Conservation (phyloP, 1,140 invertebrate genomes). For the Bombus waltoni region DNA sequence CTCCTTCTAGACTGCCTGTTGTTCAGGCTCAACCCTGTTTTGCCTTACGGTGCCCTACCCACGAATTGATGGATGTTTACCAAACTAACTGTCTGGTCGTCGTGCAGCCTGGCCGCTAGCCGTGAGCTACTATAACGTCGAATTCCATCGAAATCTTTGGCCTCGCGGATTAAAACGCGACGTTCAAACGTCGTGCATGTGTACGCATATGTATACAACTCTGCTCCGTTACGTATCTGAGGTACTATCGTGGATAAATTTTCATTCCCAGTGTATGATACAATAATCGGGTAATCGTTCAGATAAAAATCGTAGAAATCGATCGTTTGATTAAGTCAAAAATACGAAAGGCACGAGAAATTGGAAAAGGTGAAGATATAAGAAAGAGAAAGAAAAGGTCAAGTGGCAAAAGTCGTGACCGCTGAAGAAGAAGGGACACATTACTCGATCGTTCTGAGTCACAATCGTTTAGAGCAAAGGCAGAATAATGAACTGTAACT, state of each 20-base stretch:
- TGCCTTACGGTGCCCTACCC: constrained; percentile 59
- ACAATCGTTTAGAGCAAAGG: not conserved
- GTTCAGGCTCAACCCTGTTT: constrained; percentile 52
- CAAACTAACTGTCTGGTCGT: constrained; percentile 69
- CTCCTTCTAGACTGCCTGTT: constrained; percentile 66
- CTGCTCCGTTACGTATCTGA: not conserved
- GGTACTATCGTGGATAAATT: too few relatives aligned
- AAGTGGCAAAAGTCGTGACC: too few relatives aligned
- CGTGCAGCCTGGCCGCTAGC: constrained; percentile 45
- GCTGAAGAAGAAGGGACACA: not conserved
- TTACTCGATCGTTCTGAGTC: not conserved
- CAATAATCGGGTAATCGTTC: too few relatives aligned
- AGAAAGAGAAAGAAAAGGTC: too few relatives aligned
- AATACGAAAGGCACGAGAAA: too few relatives aligned
- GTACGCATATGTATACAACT: not conserved
- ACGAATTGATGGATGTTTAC: constrained; percentile 81
- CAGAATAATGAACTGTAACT: not conserved
- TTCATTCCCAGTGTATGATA: too few relatives aligned
- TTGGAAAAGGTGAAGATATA: too few relatives aligned
- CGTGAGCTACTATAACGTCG: constrained; percentile 60
- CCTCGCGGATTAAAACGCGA: constrained; percentile 50
- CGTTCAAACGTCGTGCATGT: too few relatives aligned
- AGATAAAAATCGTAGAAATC: too few relatives aligned
- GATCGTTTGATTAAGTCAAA: too few relatives aligned
- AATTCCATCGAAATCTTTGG: constrained; percentile 49